phyloP scores from a whole-genome alignment of 1,140 invertebrate species.

The Sesamia nonagrioides region DNA sequence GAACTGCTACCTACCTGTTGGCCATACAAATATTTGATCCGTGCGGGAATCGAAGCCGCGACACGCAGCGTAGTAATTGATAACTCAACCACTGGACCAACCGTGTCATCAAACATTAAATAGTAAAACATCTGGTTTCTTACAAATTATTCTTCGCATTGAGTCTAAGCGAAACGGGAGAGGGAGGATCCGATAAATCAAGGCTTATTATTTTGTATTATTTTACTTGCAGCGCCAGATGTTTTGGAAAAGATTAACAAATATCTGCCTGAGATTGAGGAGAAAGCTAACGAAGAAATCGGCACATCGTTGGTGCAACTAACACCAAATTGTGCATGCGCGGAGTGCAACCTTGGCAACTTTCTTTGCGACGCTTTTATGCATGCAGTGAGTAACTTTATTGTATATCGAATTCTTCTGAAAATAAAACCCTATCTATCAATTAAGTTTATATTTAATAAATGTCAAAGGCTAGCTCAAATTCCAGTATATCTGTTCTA shows the following conservation, averaged over 20 bases:
- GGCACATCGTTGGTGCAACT: constrained; percentile 88
- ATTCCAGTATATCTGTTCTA: constrained; percentile 47
- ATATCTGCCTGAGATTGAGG: constrained; percentile 89
- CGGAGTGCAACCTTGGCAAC: constrained; percentile 93
- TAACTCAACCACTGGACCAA: too few relatives aligned
- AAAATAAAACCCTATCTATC: too few relatives aligned
- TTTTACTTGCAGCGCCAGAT: constrained; percentile 66
- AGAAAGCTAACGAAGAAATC: constrained; percentile 85
- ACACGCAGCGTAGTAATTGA: too few relatives aligned
- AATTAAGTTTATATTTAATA: too few relatives aligned
- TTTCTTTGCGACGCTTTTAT: constrained; percentile 92
- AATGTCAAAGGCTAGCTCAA: too few relatives aligned
- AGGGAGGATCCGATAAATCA: not conserved
- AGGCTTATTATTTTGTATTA: not conserved
- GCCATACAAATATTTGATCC: too few relatives aligned
- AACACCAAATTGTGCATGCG: constrained; percentile 87
- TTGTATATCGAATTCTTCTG: not conserved
- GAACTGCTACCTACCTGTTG: too few relatives aligned
- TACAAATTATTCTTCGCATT: too few relatives aligned
- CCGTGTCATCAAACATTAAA: too few relatives aligned
- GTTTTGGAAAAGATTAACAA: constrained; percentile 87
- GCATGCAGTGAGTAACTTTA: constrained; percentile 83
- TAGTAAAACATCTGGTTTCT: too few relatives aligned
- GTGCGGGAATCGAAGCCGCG: too few relatives aligned
- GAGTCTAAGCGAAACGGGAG: too few relatives aligned